These are phyloP conservation scores for Elachura formosa DNA, from an alignment of 2,113 vertebrate species.

Conservation along the genomic window DNA sequence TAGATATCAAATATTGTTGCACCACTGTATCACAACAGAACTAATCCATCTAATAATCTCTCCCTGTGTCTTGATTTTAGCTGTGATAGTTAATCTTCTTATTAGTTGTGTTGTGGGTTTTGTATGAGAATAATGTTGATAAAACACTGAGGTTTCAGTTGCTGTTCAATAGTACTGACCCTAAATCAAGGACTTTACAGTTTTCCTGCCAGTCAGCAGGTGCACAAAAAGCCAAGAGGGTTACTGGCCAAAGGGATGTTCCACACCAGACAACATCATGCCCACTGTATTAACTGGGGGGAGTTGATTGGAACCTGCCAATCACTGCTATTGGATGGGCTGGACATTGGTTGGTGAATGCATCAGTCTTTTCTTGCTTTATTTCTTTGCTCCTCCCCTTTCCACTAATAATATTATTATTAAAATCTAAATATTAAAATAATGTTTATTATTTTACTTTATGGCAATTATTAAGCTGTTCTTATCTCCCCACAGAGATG, in stretches of 20 bases:
- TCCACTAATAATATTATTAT: too few species aligned
- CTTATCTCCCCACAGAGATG: neutral
- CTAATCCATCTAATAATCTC: neutral
- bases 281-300: fast-evolving
- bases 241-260: neutral
- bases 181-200: neutral
- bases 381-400: neutral
- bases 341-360: too few species aligned
- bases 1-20: neutral
- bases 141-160: neutral
- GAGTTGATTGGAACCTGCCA: neutral
- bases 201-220: neutral
- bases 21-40: neutral
- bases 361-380: neutral
- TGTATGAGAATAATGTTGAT: neutral
- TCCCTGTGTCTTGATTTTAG: neutral
- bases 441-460: neutral
- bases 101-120: neutral
- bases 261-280: neutral
- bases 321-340: neutral
- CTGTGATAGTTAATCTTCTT: neutral
- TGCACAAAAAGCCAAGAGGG: neutral
- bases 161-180: neutral
- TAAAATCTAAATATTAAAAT: neutral
- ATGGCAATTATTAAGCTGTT: neutral